These are phyloP conservation scores for Diaprepes abbreviatus DNA, from an alignment of 2,888 invertebrate genomes.

Conservation along the genomic window DNA sequence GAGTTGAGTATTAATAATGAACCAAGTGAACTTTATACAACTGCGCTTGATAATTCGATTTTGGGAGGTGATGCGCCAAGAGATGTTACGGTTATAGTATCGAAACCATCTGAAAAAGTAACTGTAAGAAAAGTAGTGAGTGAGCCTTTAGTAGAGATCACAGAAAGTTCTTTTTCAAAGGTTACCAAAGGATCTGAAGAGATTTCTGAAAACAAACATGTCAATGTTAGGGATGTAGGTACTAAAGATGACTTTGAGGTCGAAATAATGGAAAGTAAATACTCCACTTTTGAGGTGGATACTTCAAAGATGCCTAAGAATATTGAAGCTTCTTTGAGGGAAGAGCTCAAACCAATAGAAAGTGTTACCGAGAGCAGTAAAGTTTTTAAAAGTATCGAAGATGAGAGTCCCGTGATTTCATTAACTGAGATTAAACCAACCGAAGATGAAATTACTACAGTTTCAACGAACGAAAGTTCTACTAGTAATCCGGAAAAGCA, in stretches of 20 bases:
- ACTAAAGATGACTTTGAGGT: constrained; percentile 32
- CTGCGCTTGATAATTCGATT: constrained; percentile 69
- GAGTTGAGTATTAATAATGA: constrained; percentile 58
- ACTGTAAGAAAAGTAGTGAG: constrained; percentile 28
- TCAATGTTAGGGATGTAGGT: not conserved
- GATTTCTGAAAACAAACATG: constrained; percentile 28
- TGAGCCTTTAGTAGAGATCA: constrained; percentile 38
- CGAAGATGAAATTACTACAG: constrained; percentile 13
- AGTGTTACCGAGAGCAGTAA: not conserved
- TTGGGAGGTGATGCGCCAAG: constrained; percentile 50
- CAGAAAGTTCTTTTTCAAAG: constrained; percentile 40
- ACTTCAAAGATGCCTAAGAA: constrained; percentile 5
- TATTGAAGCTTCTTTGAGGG: not conserved
- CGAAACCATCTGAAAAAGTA: constrained; percentile 27
- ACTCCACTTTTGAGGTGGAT: constrained; percentile 41
- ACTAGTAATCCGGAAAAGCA: constrained; percentile 14
- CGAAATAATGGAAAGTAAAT: constrained; percentile 43
- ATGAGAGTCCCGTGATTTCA: constrained; percentile 42
- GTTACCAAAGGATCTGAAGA: constrained; percentile 24
- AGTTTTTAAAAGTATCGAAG: constrained; percentile 28
- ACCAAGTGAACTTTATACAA: constrained; percentile 64
- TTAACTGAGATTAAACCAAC: constrained; percentile 27
- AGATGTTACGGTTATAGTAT: constrained; percentile 59
- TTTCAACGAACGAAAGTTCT: not conserved
- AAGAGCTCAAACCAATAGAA: not conserved